Percentiles rank a stretch among this genome's conserved stretches.
Conservation (phyloP, 2,797 vertebrate genomes). For the Mormyrops attenuatus region DNA sequence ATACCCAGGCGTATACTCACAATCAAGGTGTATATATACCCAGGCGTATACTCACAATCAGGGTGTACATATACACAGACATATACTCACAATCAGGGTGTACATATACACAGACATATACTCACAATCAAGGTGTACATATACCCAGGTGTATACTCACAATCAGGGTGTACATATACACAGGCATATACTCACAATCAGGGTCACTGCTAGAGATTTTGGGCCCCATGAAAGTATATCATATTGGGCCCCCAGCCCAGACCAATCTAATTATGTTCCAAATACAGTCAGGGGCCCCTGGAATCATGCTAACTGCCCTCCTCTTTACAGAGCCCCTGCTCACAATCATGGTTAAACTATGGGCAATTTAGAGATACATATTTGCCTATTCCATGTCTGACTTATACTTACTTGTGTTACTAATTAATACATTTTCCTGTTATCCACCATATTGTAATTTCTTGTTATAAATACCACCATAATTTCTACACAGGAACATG, state of each 20-base stretch:
- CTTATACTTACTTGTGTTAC: not conserved
- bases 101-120: too few relatives aligned
- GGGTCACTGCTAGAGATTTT: not conserved
- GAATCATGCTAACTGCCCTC: not conserved
- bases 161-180: too few relatives aligned
- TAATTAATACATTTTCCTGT: not conserved
- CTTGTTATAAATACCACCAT: not conserved
- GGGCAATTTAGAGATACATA: not conserved
- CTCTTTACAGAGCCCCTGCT: not conserved
- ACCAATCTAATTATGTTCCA: not conserved
- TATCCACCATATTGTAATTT: not conserved
- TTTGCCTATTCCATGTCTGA: not conserved
- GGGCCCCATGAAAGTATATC: not conserved
- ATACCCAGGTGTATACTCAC: too few relatives aligned
- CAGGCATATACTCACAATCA: not conserved
- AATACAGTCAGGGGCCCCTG: not conserved
- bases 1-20: too few relatives aligned
- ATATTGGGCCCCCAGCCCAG: not conserved
- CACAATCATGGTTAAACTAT: not conserved
- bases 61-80: too few relatives aligned
- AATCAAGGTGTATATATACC: too few relatives aligned
- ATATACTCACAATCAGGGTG: not conserved
- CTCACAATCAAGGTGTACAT: too few relatives aligned
- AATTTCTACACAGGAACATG: not conserved
- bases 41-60: too few relatives aligned